Evolutionary conservation across 2,888 invertebrate species (phyloP).

Genomic region (Stenolophus ochropezus): DNA sequence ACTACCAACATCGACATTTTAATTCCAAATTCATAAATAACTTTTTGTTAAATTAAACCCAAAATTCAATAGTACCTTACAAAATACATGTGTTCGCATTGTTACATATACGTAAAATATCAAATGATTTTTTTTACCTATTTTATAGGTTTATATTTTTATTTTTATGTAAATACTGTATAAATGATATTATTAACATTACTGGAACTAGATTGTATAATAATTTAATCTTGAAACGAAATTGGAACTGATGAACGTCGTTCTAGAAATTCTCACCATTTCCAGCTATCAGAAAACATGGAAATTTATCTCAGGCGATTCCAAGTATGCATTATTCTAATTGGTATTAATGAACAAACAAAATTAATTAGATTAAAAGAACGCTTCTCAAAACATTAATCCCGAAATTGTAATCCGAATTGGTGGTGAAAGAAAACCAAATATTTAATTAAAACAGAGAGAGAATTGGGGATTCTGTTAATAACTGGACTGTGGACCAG

Average conservation of each 20-base stretch:
- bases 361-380: conserved; percentile 4
- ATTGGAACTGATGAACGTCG: background rate
- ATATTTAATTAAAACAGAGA: conserved; percentile 31
- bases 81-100: no score
- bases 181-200: no score
- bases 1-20: no score
- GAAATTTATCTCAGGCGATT: background rate
- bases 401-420: background rate
- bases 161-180: background rate
- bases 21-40: no score
- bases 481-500: conserved; percentile 24
- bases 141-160: no score
- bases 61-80: no score
- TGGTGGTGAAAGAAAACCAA: background rate
- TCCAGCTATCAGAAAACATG: background rate
- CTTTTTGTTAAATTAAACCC: no score
- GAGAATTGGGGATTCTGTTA: background rate
- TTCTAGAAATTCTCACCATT: background rate
- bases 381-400: conserved; percentile 15
- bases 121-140: no score
- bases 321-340: background rate
- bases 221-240: background rate
- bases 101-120: no score
- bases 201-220: background rate
- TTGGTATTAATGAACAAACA: background rate